Conservation (phyloP, 2,113 vertebrate species). For the Microcebus ravelobensis region DNA sequence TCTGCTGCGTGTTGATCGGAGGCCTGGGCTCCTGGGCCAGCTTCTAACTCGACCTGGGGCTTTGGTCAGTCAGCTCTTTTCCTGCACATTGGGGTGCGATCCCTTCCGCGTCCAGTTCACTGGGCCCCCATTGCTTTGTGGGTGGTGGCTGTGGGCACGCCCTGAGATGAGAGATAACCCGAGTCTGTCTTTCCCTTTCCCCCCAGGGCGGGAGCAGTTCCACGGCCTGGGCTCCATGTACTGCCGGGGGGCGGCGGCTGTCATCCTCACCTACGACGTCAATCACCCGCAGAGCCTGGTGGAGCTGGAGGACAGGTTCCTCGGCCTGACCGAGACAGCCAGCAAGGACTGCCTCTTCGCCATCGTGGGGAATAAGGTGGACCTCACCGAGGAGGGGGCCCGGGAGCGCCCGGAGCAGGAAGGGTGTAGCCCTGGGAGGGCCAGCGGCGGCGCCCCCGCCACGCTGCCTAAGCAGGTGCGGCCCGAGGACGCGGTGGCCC, state of each 20-base stretch:
- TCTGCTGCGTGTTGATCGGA: not conserved
- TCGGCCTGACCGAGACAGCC: constrained; percentile 95
- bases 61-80: no score
- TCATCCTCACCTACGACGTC: constrained; percentile 96
- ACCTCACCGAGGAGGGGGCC: constrained; percentile 87
- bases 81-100: not conserved
- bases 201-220: constrained; percentile 96
- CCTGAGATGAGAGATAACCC: not conserved
- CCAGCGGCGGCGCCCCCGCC: constrained; percentile 67
- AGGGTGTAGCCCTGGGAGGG: constrained; percentile 28
- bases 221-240: constrained; percentile 99
- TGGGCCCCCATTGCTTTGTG: not conserved
- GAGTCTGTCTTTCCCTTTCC: not conserved
- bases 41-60: not conserved
- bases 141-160: fast-evolving
- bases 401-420: constrained; percentile 35
- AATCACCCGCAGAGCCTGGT: constrained; percentile 93
- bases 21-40: not conserved
- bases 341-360: constrained; percentile 94
- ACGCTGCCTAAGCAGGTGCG: constrained; percentile 87
- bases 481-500: constrained; percentile 88
- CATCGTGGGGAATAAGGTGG: constrained; percentile 96
- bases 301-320: constrained; percentile 96
- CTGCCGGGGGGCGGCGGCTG: constrained; percentile 93
- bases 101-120: not conserved